Evolutionary conservation across 2,797 vertebrate species (phyloP).

Genomic region (Lithobates sylvaticus): DNA sequence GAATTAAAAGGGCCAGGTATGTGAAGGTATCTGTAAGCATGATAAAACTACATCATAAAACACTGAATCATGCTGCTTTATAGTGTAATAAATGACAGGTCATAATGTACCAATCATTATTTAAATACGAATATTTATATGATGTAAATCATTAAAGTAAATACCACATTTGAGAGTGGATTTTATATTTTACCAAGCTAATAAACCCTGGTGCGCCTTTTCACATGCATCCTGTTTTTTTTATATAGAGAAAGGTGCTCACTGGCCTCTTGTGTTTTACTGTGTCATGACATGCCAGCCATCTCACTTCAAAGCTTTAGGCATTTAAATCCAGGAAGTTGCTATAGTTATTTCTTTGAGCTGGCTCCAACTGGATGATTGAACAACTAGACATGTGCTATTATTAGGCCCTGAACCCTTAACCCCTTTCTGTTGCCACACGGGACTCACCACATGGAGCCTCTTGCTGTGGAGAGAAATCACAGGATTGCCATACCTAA

Average conservation of each 20-base stretch:
- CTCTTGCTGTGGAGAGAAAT: not conserved
- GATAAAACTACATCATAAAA: not conserved
- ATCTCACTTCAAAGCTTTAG: constrained; percentile 56
- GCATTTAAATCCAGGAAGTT: constrained; percentile 58
- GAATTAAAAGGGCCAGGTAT: not conserved
- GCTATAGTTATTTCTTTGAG: constrained; percentile 59
- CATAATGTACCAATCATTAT: not conserved
- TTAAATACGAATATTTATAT: not conserved
- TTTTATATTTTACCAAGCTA: not conserved
- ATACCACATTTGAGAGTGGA: not conserved
- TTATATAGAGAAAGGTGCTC: constrained; percentile 36
- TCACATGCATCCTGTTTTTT: constrained; percentile 14
- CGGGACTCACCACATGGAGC: constrained; percentile 33
- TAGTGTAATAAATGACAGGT: not conserved
- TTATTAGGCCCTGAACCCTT: constrained; percentile 55
- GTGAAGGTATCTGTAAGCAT: not conserved
- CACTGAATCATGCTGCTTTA: not conserved
- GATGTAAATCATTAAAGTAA: not conserved
- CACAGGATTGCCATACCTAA: not conserved
- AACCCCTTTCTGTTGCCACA: constrained; percentile 43
- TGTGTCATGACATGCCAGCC: constrained; percentile 48
- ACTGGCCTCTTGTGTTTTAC: constrained; percentile 45
- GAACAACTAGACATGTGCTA: constrained; percentile 29
- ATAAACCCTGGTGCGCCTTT: not conserved
- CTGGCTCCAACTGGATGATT: constrained; percentile 53